phyloP scores from a whole-genome alignment of 1,140 invertebrate species.

The Leptinotarsa texana region DNA sequence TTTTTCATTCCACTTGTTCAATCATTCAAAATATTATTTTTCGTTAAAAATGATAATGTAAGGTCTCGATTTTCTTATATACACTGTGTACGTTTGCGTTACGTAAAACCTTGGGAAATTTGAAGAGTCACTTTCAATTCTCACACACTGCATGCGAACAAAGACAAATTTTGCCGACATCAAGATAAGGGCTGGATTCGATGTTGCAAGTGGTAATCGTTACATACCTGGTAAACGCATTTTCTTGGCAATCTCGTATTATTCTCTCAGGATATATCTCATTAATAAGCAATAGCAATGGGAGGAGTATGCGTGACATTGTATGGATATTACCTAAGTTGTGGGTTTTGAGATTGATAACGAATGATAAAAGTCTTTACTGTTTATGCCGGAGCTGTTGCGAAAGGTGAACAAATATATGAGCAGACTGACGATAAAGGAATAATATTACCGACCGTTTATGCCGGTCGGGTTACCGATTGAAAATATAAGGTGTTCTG shows the following conservation, averaged over 20 bases:
- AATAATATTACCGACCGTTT: slow-evolving; percentile 18
- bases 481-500: neutral
- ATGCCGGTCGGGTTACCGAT: neutral
- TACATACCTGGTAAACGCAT: slow-evolving; percentile 39
- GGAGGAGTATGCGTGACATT: slow-evolving; percentile 45
- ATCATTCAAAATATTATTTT: too few relatives aligned
- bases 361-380: slow-evolving; percentile 42
- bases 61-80: too few relatives aligned
- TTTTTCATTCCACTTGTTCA: too few relatives aligned
- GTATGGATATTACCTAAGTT: slow-evolving; percentile 46
- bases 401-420: slow-evolving; percentile 38
- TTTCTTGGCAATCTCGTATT: slow-evolving; percentile 35
- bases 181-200: neutral
- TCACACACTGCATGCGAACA: neutral
- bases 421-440: slow-evolving; percentile 28
- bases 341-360: slow-evolving; percentile 42
- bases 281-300: slow-evolving; percentile 49
- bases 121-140: neutral
- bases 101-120: neutral
- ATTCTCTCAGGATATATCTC: slow-evolving; percentile 36
- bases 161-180: slow-evolving; percentile 1
- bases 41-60: too few relatives aligned
- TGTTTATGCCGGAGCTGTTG: slow-evolving; percentile 31
- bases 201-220: slow-evolving; percentile 34
- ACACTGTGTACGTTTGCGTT: neutral